Conservation (phyloP, 2,797 vertebrate genomes). For the Melanotaenia parkinsoni region DNA sequence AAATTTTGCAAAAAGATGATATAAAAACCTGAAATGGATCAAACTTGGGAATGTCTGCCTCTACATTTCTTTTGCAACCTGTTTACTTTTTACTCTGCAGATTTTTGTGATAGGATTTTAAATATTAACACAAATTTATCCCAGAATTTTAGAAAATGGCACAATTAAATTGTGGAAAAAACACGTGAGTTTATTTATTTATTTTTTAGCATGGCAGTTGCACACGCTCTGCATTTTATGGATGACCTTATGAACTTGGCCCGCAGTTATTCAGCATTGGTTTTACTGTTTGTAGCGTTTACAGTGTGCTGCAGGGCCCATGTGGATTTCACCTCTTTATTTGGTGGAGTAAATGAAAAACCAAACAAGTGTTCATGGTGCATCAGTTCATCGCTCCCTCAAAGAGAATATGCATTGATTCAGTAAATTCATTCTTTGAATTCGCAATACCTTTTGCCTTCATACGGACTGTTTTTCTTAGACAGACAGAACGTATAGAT, state of each 20-base stretch:
- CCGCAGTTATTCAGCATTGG: no score
- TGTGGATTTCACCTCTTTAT: constrained; percentile 10
- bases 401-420: not conserved
- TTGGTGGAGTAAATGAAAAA: constrained; percentile 38
- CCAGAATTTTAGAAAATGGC: no score
- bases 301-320: not conserved
- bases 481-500: not conserved
- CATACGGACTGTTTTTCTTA: not conserved
- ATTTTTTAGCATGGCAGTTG: no score
- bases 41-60: not conserved
- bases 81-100: no score
- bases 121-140: no score
- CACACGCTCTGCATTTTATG: no score
- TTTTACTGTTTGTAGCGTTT: not conserved
- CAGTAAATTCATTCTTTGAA: not conserved
- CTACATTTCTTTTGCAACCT: not conserved
- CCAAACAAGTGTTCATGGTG: not conserved
- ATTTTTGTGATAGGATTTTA: no score
- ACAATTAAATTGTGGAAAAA: no score
- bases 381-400: constrained; percentile 1
- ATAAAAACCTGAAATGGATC: not conserved
- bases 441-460: not conserved
- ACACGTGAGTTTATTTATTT: no score
- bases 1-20: not conserved
- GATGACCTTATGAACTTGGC: no score